A percentile compares a stretch with the other conserved stretches of the same genome.
Conservation (phyloP, 2,113 vertebrate genomes). For the Tachycineta bicolor region DNA sequence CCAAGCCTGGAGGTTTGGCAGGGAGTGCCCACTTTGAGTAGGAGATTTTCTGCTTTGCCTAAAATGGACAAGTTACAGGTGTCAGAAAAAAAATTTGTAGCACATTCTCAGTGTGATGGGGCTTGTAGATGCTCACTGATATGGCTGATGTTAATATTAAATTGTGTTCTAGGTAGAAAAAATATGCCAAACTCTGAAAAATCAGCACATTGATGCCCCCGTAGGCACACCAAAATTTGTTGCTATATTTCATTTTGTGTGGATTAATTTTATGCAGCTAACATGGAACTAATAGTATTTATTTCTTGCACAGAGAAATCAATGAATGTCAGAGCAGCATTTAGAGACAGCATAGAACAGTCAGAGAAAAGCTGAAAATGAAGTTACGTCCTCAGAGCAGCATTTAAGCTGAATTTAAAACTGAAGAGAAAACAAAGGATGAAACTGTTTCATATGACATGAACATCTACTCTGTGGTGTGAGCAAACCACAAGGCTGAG, state of each 20-base stretch:
- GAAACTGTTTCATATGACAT: not conserved
- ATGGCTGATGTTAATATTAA: not conserved
- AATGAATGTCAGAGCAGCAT: not conserved
- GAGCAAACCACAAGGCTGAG: not conserved
- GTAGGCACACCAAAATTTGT: not conserved
- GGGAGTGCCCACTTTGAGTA: not conserved
- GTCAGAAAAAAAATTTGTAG: not conserved
- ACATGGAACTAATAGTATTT: not conserved
- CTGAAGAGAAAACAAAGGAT: not conserved
- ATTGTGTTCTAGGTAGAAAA: not conserved
- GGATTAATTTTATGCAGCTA: not conserved
- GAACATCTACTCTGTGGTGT: not conserved
- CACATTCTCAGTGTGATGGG: not conserved
- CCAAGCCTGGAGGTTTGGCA: not conserved
- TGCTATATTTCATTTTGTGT: not conserved
- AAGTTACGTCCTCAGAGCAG: not conserved
- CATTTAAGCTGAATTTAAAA: not conserved
- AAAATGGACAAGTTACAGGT: not conserved
- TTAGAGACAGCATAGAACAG: not conserved
- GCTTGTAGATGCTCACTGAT: not conserved
- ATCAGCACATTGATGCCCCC: not conserved
- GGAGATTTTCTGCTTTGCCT: not conserved
- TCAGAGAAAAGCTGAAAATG: not conserved
- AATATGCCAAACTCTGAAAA: not conserved
- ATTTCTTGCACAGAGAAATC: not conserved